These are phyloP conservation scores for Pyxicephalus adspersus DNA, from an alignment of 2,113 vertebrate species.

Conservation along the genomic window DNA sequence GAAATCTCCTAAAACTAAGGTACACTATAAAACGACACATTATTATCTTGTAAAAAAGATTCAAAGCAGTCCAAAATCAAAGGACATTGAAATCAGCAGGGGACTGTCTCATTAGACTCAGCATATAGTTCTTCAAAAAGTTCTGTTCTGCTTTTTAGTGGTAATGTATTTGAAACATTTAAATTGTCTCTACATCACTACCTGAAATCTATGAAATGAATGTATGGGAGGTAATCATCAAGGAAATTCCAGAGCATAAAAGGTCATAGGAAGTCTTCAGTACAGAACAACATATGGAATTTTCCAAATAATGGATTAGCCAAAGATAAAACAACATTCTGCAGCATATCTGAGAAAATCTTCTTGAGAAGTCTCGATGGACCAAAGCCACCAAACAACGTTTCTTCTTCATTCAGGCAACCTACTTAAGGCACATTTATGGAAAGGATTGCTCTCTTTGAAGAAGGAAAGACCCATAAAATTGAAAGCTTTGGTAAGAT, in stretches of 20 bases:
- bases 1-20: background rate
- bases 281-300: background rate
- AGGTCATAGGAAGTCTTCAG: background rate
- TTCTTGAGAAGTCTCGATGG: too few species aligned
- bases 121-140: background rate
- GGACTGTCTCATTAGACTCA: constrained; percentile 25
- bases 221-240: background rate
- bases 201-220: background rate
- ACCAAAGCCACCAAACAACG: too few species aligned
- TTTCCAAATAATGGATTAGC: too few species aligned
- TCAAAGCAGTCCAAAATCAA: constrained; percentile 28
- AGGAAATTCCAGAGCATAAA: background rate
- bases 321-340: too few species aligned
- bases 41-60: constrained; percentile 3
- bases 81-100: constrained; percentile 11
- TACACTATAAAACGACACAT: background rate
- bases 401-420: too few species aligned
- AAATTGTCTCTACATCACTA: background rate
- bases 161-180: constrained; percentile 18
- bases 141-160: constrained; percentile 26
- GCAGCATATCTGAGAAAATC: too few species aligned
- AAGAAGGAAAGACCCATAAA: too few species aligned
- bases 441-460: too few species aligned
- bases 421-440: too few species aligned
- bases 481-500: too few species aligned